Evolutionary conservation across 1,140 invertebrate species (phyloP), one percentile per base, ranked within the genome.

Genomic region (Yoshiicerus persimilis): DNA sequence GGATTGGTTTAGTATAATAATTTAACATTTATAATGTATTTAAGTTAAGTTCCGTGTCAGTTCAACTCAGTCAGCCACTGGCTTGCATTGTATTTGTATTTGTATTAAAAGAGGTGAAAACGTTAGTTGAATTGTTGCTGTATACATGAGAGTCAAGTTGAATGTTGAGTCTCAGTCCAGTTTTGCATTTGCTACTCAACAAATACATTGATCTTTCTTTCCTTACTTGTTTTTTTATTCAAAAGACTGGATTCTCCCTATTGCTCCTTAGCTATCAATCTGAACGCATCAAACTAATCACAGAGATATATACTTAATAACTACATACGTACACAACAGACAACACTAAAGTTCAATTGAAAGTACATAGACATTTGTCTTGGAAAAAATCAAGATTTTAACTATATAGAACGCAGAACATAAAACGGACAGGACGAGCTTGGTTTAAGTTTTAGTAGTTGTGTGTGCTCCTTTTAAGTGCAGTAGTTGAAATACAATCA

Each of bases 21-120:
- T 36, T 16, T 13, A 36, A 38, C 75, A 80, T 80, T 80, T 80
- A 80, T 30, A 2, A 8, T n/a, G 34, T 32, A 80, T 80, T 80
- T 80, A 36, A 80, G 75, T 80, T 80, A 36, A 80, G 75, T 80
- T 80, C 75, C 75, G 75, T 80, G 75, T 80, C 75, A 80, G 75
- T 80, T 80, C 9, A 80, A 80, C 75, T 80, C 32, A 56, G 13
- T 39, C 9, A 13, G 38, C 20, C 1, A 16, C 11, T 47, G 41
- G 41, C 20, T 47, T 47, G 20, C 11, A 20, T 47, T 16, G 41
- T 16, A 10, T 11, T 47, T 16, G 41, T 47, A 2, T 47, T 47
- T 16, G 41, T 47, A 20, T 47, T n/a, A n/a, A n/a, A n/a, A n/a
- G n/a, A n/a, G n/a, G n/a, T n/a, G n/a, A n/a, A n/a, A n/a, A n/a